These are phyloP conservation scores for Maccullochella peelii DNA, from an alignment of 2,113 vertebrate genomes.

Conservation along the genomic window DNA sequence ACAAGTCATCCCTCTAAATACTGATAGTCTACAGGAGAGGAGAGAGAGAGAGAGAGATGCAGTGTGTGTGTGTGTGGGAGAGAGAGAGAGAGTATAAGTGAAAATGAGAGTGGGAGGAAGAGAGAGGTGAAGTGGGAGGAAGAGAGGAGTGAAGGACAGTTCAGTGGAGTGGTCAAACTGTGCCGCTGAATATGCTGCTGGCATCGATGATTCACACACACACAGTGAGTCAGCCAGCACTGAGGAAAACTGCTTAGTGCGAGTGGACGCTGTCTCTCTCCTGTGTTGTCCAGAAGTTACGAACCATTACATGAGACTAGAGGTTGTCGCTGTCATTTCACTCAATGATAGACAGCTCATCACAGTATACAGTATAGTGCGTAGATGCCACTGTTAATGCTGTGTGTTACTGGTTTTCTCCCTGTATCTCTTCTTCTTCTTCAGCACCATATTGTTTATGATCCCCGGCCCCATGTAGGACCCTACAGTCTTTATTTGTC, in stretches of 20 bases:
- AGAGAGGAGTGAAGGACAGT: constrained; percentile 53
- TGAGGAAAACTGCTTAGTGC: not conserved
- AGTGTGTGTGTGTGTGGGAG: not conserved
- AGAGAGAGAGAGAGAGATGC: not conserved
- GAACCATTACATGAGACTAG: not conserved
- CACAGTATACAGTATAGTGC: too few relatives aligned
- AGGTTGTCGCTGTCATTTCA: too few relatives aligned
- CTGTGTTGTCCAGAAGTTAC: not conserved
- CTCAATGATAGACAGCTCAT: too few relatives aligned
- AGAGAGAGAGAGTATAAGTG: not conserved
- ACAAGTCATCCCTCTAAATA: not conserved
- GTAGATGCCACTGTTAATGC: too few relatives aligned
- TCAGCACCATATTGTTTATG: too few relatives aligned
- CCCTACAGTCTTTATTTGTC: too few relatives aligned
- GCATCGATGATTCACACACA: constrained; percentile 36
- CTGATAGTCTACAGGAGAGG: not conserved
- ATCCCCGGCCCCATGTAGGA: too few relatives aligned
- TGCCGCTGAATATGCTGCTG: constrained; percentile 31
- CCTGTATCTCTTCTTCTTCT: too few relatives aligned
- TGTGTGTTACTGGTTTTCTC: too few relatives aligned
- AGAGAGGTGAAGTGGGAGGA: constrained; percentile 44
- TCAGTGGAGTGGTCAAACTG: constrained; percentile 51
- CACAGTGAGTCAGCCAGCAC: too few relatives aligned
- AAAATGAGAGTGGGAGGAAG: constrained; percentile 47
- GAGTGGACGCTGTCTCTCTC: not conserved